phyloP scores from a whole-genome alignment of 2,797 vertebrate genomes.

The Brachyalestes nurse region DNA sequence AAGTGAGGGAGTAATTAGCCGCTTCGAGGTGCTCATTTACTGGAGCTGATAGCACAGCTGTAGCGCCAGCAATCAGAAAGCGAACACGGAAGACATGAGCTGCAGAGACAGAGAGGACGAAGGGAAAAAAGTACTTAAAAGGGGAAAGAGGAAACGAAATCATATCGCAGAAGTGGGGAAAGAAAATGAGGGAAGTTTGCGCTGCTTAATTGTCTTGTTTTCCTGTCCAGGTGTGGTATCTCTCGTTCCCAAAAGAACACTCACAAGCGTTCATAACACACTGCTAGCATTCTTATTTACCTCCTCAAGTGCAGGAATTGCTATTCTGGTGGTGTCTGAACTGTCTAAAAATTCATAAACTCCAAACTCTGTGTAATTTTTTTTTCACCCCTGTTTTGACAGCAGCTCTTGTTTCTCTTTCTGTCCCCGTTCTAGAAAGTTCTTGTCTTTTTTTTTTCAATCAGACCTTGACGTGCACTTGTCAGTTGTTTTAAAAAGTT shows the following conservation, averaged over 20 bases:
- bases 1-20: constrained; percentile 58
- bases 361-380: constrained; percentile 35
- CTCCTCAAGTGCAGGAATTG: constrained; percentile 44
- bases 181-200: constrained; percentile 38
- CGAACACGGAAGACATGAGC: constrained; percentile 47
- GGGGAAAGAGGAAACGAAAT: constrained; percentile 15
- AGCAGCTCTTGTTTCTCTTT: constrained; percentile 44
- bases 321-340: constrained; percentile 39
- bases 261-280: neutral
- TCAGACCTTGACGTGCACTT: constrained; percentile 46
- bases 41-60: constrained; percentile 60
- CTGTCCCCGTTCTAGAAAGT: constrained; percentile 49
- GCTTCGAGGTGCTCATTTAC: constrained; percentile 51
- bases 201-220: constrained; percentile 47
- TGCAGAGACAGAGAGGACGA: constrained; percentile 25
- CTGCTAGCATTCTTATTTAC: constrained; percentile 30
- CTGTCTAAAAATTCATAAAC: constrained; percentile 40
- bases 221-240: constrained; percentile 41
- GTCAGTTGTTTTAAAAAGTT: constrained; percentile 51
- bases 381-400: constrained; percentile 39
- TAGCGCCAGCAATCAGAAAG: constrained; percentile 59
- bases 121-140: constrained; percentile 40
- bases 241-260: constrained; percentile 20
- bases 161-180: constrained; percentile 25
- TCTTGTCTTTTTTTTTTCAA: constrained; percentile 36